Base-by-base conservation (phyloP, 2,888 invertebrate species). In the Athalia circularis region DNA sequence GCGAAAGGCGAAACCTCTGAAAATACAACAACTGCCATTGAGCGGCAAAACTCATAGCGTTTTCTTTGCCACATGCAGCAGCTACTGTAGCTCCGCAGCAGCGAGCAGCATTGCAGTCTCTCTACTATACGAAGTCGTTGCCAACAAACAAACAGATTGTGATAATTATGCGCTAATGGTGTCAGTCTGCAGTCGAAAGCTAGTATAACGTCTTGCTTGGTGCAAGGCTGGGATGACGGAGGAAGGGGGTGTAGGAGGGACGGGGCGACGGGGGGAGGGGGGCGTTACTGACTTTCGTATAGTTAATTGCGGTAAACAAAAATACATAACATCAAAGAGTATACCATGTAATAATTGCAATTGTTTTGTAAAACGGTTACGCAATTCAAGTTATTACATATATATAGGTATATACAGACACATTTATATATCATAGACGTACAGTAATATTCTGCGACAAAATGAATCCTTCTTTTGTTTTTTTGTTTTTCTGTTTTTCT, bases 41-140 rank as follows among this genome's bases (percentile, higher is more conserved):
- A 29, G 29, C 29, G 29, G 29, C 29, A 29, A 29, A 29, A 0
- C 2, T 2, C 29, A 29, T 2, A 29, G 29, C 29, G 29, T 29
- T 29, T 29, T 29, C 29, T 29, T 29, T 29, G 29, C 29, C 29
- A 29, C 9, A 62, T n/a, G n/a, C n/a, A 6, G n/a, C 64, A 29
- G 29, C 29, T 29, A 29, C 29, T 29, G 29, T 29, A 29, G 2
- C 29, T 29, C 29, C 29, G 29, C 29, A 1, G 29, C 29, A 29
- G 29, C 29, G 2, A 29, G 29, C 29, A 29, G 15, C 43, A 7
- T 72, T 59, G 64, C 74, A 65, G 54, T 9, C 50, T 9, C 50
- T 70, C 79, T 80, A 78, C 74, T 67, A 74, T 78, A 79, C 74
- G 65, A 68, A 52, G 77, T 76, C 67, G 80, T 67, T 72, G 79